Base-by-base conservation (phyloP, 64 coral and sea anemone genomes). In the Trachythela sp. region DNA sequence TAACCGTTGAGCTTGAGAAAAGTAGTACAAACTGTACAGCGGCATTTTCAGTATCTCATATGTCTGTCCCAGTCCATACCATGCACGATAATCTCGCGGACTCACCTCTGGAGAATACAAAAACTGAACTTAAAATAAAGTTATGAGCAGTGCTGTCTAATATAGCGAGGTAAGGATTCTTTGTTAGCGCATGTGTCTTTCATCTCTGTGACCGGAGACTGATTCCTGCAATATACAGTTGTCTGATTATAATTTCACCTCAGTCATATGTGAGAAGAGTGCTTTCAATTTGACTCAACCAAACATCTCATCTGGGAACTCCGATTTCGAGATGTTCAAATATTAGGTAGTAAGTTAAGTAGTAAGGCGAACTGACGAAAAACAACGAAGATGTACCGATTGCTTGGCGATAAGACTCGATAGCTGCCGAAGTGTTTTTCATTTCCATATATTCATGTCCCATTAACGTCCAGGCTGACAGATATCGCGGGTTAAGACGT, bases 41-140 rank as follows among this genome's bases (percentile, higher is more conserved):
- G 95, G 90, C 95, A 97, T 97, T 51, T 97, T 94, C 11, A 97
- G 91, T 35, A 97, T 92, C 88, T 97, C 95, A 45, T 97, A 97
- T 0, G 92, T 97, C 48, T 97, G 95, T 40, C 95, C 95, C 39
- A 97, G 76, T 41, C 95, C 95, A 92, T 97, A 97, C 95, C 95
- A 97, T 0, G 95, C 95, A 50, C 95, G 92, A 39, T 97, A 97
- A 71, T 97, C 95, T 52, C 91, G 60, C 13, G 54, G 58, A 51
- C 92, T 97, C 2, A 97, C 91, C 77, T 97, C 95, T 97, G 49
- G 20, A 41, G 77, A 90, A 87, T 20, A 87, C 1, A 17, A 27
- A 76, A 83, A 80, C 18, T 32, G 70, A 49, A 88, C 45, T 43
- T 5, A 64, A 48, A 22, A 86, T 10, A 68, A 26, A 1, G 9